phyloP scores from a whole-genome alignment of 2,113 vertebrate genomes.

The Phainopepla nitens region DNA sequence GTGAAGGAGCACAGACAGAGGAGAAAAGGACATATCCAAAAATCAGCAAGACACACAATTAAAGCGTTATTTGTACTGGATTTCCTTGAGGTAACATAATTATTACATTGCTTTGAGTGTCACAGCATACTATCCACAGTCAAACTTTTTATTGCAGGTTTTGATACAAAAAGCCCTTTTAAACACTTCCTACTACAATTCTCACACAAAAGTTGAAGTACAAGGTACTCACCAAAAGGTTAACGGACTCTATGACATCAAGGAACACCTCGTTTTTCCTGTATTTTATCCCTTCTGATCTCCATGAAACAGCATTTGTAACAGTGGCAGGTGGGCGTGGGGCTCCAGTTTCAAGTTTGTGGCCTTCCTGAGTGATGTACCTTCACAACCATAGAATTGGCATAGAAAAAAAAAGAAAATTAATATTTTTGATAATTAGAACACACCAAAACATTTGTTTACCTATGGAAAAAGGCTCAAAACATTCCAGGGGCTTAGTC shows the following conservation, averaged over 20 bases:
- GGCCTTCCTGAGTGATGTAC: conserved; percentile 98
- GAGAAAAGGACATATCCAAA: neutral
- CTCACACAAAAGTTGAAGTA: neutral
- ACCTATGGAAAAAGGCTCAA: neutral
- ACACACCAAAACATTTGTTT: neutral
- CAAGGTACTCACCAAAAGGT: conserved; percentile 85
- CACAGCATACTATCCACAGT: neutral
- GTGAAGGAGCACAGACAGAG: rapidly evolving
- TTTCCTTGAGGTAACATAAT: rapidly evolving
- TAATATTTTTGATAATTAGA: neutral
- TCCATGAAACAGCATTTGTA: conserved; percentile 96
- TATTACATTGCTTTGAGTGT: neutral
- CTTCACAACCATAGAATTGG: conserved; percentile 45
- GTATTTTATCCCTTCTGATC: conserved; percentile 98
- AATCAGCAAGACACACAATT: neutral
- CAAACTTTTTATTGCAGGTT: neutral
- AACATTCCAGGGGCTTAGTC: neutral
- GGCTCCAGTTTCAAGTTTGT: conserved; percentile 98
- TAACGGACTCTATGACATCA: conserved; percentile 98
- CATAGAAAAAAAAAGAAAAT: neutral
- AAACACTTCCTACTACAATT: neutral
- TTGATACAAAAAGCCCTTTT: neutral
- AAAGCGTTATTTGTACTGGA: neutral
- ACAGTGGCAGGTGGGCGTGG: conserved; percentile 94
- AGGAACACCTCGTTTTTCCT: conserved; percentile 98